Base-by-base conservation (phyloP, 2,113 vertebrate genomes). In the Channa argus region DNA sequence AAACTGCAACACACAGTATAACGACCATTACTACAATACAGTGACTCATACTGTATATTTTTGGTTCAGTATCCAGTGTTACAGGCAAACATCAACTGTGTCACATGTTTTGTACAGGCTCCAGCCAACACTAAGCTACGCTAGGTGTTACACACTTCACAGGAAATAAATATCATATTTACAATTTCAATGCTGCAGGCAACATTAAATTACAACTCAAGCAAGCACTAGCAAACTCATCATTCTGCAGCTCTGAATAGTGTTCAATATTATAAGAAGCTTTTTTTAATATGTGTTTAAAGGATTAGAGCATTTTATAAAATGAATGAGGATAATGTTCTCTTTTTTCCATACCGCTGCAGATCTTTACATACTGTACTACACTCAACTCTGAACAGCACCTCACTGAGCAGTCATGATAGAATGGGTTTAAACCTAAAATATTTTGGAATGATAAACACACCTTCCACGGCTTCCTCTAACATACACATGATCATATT, bases 131-230 rank as follows among this genome's bases (percentile, higher is more conserved):
- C 53, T 39, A 41, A 13, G 24, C 43, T 33, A n/a, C 1, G 45
- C 50, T 8, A 37, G 51, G 24, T 73, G 12, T 52, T 33, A 15
- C 54, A 77, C 64, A 38, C 50, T 41, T 8, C 59, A 56, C 47
- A 55, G 8, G 74, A 73, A 88, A 89, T 88, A 84, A 84, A 92
- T 85, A 88, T 37, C 67, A 58, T 90, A 91, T 90, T 69, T 91
- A 87, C 78, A 89, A 49, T 74, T 78, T 62, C 34, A 70, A 67
- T 51, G 33, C 49, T 54, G 73, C 36, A 55, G 71, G 64, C 47
- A 75, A 72, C 53, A 60, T 75, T 24, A 34, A 79, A 83, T 58
- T 49, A 78, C 46, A 76, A 65, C 43, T 56, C 34, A 43, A 70
- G 55, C 46, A 43, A 33, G 54, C 36, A 51, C 46, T 38, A 33